Base-by-base conservation (phyloP, 2,888 invertebrate species). In the Apamea sordens region DNA sequence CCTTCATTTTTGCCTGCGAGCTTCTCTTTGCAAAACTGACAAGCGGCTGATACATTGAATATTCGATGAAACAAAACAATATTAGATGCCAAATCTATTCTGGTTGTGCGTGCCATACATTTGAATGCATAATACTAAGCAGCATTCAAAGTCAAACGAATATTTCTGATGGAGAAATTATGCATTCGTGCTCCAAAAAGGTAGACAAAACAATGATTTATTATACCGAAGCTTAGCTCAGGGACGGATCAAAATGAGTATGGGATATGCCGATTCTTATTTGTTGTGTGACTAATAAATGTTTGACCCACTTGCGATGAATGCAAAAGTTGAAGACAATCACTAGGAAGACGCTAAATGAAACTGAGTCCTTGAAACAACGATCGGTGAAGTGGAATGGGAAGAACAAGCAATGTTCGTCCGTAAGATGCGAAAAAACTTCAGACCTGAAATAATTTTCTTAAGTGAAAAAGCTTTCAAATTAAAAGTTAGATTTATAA, bases 51-150 rank as follows among this genome's bases (percentile, higher is more conserved):
- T 53, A 63, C 50, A 65, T 65, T 67, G 18, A 53, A 74, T 73
- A 76, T 36, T 61, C 41, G 53, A 71, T 18, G 65, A 75, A 76
- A 65, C 15, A 72, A 44, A 68, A n/a, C n/a, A 47, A 71, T 70
- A 73, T 69, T 77, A 77, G 63, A 82, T 72, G 61, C 61, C 50
- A 53, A 76, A 80, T 41, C 74, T 77, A 72, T 84, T 81, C 69
- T 59, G 61, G 28, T 81, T 73, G 84, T 74, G 81, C 81, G 82
- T 85, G 87, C n/a, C 71, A 47, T 82, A 82, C 76, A 86, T 85
- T 86, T 84, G 84, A 83, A 86, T 86, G 82, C 84, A 86, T 82
- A 81, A 85, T 77, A 75, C 75, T 77, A n/a, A n/a, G n/a, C n/a
- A n/a, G n/a, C n/a, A n/a, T n/a, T n/a, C n/a, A n/a, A n/a, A n/a